Evolutionary conservation across 2,113 vertebrate genomes (phyloP).

Genomic region (Psammodynastes pulverulentus): DNA sequence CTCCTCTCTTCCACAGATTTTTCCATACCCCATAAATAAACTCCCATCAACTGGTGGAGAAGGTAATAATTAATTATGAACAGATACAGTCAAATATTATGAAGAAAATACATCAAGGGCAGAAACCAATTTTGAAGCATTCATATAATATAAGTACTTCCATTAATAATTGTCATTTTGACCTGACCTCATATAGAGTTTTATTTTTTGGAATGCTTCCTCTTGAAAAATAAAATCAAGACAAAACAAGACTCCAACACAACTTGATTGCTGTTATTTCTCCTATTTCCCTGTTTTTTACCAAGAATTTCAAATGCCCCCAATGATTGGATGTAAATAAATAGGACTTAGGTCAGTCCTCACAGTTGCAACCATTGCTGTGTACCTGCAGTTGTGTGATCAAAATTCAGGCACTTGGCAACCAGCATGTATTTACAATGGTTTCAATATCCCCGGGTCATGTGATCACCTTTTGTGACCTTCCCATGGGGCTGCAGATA

Average conservation of each 20-base stretch:
- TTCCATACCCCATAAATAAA: constrained; percentile 29
- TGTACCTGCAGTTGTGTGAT: not conserved
- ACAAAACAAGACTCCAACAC: not conserved
- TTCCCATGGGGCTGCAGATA: not conserved
- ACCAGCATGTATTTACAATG: not conserved
- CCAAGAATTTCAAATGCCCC: not conserved
- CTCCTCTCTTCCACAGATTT: not conserved
- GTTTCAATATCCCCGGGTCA: not conserved
- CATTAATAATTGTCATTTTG: constrained; percentile 45
- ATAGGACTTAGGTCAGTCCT: not conserved
- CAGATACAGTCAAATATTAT: constrained; percentile 32
- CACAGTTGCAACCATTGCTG: not conserved
- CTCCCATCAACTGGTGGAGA: not conserved
- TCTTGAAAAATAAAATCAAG: constrained; percentile 20
- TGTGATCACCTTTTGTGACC: not conserved
- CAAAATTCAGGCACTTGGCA: not conserved
- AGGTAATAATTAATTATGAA: constrained; percentile 11
- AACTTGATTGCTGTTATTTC: not conserved
- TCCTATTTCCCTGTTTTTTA: not conserved
- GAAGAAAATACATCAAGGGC: constrained; percentile 33
- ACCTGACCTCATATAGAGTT: constrained; percentile 34
- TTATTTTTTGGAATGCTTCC: constrained; percentile 28
- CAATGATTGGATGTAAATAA: not conserved
- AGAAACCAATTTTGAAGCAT: constrained; percentile 40
- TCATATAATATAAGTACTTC: constrained; percentile 29